Percentiles rank a stretch among this genome's conserved stretches.
Evolutionary conservation across 1,140 invertebrate species (phyloP).

Genomic region (Ganaspis sp.): DNA sequence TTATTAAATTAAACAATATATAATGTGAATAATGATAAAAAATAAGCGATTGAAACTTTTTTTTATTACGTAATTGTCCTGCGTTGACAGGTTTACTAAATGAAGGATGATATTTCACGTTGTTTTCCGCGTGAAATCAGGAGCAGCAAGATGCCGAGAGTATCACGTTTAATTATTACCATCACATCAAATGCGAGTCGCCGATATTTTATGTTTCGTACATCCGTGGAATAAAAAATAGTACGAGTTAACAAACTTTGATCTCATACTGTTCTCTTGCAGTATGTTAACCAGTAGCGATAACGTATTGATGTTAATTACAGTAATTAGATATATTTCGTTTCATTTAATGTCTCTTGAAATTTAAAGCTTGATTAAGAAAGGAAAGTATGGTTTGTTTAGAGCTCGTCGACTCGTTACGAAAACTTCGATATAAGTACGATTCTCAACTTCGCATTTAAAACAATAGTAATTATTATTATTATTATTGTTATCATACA

Average conservation of each 20-base stretch:
- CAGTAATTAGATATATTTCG: background rate
- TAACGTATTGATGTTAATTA: constrained; percentile 8
- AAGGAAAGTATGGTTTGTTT: background rate
- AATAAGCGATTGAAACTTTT: constrained; percentile 42
- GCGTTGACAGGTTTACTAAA: constrained; percentile 76
- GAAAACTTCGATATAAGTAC: constrained; percentile 11
- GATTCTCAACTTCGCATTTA: constrained; percentile 25
- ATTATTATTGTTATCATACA: background rate
- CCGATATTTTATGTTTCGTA: constrained; percentile 12
- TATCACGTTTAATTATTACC: constrained; percentile 18
- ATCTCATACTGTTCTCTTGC: constrained; percentile 11
- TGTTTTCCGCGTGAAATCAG: constrained; percentile 54
- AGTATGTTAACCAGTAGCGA: constrained; percentile 16
- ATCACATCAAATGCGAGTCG: constrained; percentile 21
- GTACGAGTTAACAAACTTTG: background rate
- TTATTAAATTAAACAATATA: constrained; percentile 34
- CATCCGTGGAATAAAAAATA: background rate
- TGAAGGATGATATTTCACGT: constrained; percentile 70
- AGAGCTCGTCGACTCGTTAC: constrained; percentile 12
- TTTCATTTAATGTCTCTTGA: background rate
- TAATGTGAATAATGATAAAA: constrained; percentile 30
- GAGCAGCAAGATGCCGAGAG: constrained; percentile 25
- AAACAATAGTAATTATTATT: background rate
- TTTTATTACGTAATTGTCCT: constrained; percentile 70
- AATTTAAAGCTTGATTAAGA: background rate